Conservation (phyloP, 2,797 vertebrate species). For the Coilia nasus region DNA sequence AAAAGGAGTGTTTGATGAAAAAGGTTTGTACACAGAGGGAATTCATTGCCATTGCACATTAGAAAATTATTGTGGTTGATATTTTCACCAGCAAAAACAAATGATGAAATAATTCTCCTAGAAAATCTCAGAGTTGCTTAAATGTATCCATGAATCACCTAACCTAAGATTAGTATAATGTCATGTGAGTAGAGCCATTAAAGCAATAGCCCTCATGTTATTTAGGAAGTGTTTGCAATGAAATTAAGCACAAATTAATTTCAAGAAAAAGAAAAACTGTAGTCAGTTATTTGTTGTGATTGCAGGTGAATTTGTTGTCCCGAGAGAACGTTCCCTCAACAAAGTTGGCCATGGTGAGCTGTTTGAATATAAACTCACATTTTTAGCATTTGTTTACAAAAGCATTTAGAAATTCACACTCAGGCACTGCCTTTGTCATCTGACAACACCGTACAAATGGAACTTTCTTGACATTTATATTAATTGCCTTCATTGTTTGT, state of each 20-base stretch:
- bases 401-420: not conserved
- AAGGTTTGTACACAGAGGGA: constrained; percentile 71
- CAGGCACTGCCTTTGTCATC: not conserved
- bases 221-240: not conserved
- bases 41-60: not conserved
- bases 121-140: not conserved
- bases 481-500: not conserved
- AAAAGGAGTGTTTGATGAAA: constrained; percentile 88
- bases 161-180: not conserved
- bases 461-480: not conserved
- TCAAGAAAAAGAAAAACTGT: not conserved
- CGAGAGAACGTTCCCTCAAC: constrained; percentile 85
- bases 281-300: not conserved
- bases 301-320: constrained; percentile 85
- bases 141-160: not conserved
- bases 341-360: constrained; percentile 93
- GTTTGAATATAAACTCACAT: not conserved
- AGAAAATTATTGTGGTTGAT: not conserved
- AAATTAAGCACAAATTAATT: not conserved
- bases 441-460: not conserved
- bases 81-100: not conserved
- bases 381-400: not conserved
- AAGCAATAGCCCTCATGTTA: not conserved
- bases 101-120: not conserved
- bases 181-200: not conserved